These are phyloP conservation scores for Antidorcas marsupialis DNA, from an alignment of 2,113 vertebrate species.

Conservation along the genomic window DNA sequence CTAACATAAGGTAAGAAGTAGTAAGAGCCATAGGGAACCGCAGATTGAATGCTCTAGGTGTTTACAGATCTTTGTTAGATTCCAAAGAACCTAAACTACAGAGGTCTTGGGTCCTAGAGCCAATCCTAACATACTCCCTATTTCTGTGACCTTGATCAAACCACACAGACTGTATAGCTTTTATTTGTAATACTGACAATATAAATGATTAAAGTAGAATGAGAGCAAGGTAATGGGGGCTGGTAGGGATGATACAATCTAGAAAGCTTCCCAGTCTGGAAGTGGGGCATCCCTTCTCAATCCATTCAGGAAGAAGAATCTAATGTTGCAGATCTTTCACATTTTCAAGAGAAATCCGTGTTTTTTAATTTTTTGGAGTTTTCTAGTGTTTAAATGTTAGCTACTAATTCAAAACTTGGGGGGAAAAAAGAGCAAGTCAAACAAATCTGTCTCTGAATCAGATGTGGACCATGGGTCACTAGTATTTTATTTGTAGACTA, in stretches of 20 bases:
- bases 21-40: background rate
- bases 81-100: background rate
- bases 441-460: background rate
- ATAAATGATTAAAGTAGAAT: background rate
- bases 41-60: background rate
- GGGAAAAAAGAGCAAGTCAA: background rate
- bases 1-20: background rate
- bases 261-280: background rate
- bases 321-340: background rate
- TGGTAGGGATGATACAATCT: no score
- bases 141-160: background rate
- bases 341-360: background rate
- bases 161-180: background rate
- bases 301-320: background rate
- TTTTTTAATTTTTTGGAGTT: background rate
- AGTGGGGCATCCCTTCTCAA: background rate
- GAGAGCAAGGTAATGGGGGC: background rate
- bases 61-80: background rate
- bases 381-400: background rate
- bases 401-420: background rate
- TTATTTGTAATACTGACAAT: background rate
- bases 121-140: background rate
- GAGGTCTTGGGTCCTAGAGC: background rate
- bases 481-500: background rate
- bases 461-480: background rate